These are phyloP conservation scores for Drosophila arawakana DNA, from an alignment of 1,140 invertebrate genomes.

Conservation along the genomic window DNA sequence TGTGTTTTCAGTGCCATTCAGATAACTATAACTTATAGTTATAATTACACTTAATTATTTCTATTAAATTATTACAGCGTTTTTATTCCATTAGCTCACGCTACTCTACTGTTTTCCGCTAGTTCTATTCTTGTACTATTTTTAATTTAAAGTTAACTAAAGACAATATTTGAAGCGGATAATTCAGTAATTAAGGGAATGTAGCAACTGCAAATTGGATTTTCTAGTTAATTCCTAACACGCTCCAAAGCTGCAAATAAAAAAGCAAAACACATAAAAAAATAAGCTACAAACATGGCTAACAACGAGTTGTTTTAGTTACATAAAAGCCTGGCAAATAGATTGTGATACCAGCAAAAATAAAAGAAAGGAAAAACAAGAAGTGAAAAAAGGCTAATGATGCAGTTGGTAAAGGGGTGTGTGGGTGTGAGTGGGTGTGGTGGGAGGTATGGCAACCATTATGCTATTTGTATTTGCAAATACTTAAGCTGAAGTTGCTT, in stretches of 20 bases:
- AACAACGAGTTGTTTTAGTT: neutral
- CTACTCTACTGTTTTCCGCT: too few relatives aligned
- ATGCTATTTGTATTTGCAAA: slow-evolving; percentile 52
- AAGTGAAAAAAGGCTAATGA: slow-evolving; percentile 41
- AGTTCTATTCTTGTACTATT: too few relatives aligned
- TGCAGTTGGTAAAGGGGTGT: slow-evolving; percentile 18
- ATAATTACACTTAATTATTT: too few relatives aligned
- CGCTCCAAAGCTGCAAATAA: neutral
- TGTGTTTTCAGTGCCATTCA: too few relatives aligned
- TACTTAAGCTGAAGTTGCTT: slow-evolving; percentile 43
- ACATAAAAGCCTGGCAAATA: slow-evolving; percentile 24
- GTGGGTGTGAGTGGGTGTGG: neutral
- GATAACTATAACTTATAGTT: too few relatives aligned
- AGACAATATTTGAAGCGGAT: slow-evolving; percentile 4
- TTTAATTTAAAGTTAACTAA: neutral
- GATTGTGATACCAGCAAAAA: slow-evolving; percentile 10
- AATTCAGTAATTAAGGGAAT: slow-evolving; percentile 31
- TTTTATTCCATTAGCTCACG: too few relatives aligned
- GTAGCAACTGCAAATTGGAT: slow-evolving; percentile 6
- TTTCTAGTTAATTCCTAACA: slow-evolving; percentile 4
- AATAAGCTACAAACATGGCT: neutral
- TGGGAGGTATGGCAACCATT: slow-evolving; percentile 9
- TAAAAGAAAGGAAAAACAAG: too few relatives aligned
- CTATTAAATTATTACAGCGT: too few relatives aligned
- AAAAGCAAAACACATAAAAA: neutral